A percentile compares a stretch with the other conserved stretches of the same genome.
Conservation (phyloP, 2,888 invertebrate species). For the Elysia crispata region DNA sequence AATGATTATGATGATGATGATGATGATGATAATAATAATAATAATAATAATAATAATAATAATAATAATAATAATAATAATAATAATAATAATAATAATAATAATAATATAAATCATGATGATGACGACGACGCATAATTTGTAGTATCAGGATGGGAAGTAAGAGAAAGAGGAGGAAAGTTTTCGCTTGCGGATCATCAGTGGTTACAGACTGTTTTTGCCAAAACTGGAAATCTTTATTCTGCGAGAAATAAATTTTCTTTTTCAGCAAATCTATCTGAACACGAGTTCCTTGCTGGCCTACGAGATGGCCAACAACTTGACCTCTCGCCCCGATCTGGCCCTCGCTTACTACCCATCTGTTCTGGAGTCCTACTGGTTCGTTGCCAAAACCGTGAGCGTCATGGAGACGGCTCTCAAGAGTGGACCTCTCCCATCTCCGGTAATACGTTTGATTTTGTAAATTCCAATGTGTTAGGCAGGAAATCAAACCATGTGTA, state of each 20-base stretch:
- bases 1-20: conserved; percentile 12
- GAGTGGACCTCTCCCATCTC: conserved; percentile 55
- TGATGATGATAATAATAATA: conserved; percentile 5
- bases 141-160: neutral
- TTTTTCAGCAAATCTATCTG: conserved; percentile 63
- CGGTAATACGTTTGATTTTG: no score
- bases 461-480: no score
- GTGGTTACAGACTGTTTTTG: no score
- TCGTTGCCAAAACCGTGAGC: conserved; percentile 59
- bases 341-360: conserved; percentile 68
- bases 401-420: conserved; percentile 55
- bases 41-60: neutral
- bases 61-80: neutral
- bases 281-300: conserved; percentile 63
- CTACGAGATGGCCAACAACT: conserved; percentile 59
- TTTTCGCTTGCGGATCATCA: no score
- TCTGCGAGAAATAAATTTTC: neutral
- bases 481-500: no score
- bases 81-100: neutral
- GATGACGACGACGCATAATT: neutral
- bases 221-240: no score
- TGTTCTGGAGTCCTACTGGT: conserved; percentile 67
- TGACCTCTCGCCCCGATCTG: conserved; percentile 61
- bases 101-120: neutral
- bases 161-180: neutral